Conservation (phyloP, 2,888 invertebrate species). For the Cheilosia scutellata region DNA sequence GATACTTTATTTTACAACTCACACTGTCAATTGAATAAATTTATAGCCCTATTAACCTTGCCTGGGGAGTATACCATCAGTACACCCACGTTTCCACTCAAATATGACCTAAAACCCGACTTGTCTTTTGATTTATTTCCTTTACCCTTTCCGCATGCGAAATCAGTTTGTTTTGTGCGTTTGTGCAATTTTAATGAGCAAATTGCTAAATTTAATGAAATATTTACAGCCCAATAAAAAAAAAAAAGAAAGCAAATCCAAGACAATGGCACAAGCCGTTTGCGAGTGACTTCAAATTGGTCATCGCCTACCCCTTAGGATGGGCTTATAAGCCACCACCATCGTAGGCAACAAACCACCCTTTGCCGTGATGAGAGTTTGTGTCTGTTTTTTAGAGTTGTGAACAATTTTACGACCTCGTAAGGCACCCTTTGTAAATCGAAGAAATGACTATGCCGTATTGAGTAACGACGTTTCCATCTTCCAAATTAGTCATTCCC, state of each 20-base stretch:
- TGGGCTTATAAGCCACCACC: conserved; percentile 11
- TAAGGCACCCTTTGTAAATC: conserved; percentile 5
- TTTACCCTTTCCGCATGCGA: conserved; percentile 21
- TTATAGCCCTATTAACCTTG: conserved; percentile 51
- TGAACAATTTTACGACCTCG: conserved; percentile 38
- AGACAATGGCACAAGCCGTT: conserved; percentile 29
- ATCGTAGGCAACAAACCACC: too few relatives aligned
- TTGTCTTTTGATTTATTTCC: conserved; percentile 60
- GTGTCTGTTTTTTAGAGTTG: conserved; percentile 28
- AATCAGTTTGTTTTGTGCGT: conserved; percentile 12
- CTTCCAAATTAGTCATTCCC: conserved; percentile 69
- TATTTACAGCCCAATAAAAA: conserved; percentile 50
- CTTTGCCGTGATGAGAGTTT: background rate
- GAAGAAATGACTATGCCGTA: conserved; percentile 33
- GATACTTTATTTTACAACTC: conserved; percentile 44
- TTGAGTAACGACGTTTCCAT: conserved; percentile 64
- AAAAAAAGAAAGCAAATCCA: conserved; percentile 7
- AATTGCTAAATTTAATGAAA: conserved; percentile 70
- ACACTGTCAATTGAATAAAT: conserved; percentile 60
- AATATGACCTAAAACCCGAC: background rate
- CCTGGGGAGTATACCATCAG: background rate
- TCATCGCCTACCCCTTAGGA: conserved; percentile 13
- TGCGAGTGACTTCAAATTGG: conserved; percentile 37
- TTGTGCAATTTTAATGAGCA: conserved; percentile 62
- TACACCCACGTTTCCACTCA: background rate